Conservation (phyloP, 2,797 vertebrate species). For the Peromyscus attwateri region DNA sequence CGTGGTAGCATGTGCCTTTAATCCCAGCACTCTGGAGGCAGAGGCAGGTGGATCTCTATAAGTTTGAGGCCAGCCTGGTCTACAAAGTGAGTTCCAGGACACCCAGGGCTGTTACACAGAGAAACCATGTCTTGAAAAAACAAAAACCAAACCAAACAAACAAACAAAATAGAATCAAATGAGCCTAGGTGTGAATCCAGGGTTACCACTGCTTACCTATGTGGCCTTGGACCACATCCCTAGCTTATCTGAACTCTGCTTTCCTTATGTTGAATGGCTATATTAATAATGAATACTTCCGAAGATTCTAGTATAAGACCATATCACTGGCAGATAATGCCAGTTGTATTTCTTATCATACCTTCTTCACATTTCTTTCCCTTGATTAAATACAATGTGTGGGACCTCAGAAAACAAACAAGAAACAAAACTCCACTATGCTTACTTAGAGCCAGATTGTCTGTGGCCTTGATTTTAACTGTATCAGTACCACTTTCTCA, state of each 20-base stretch:
- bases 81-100: background rate
- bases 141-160: no score
- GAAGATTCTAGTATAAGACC: background rate
- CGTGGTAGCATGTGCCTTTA: background rate
- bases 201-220: background rate
- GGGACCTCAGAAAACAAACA: background rate
- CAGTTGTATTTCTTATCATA: background rate
- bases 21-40: background rate
- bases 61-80: background rate
- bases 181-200: conserved; percentile 2
- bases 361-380: background rate
- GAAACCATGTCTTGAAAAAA: background rate
- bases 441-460: background rate
- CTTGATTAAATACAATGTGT: background rate
- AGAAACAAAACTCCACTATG: background rate
- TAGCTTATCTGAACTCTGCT: background rate
- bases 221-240: background rate
- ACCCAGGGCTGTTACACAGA: background rate
- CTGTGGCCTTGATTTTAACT: background rate
- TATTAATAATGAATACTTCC: background rate
- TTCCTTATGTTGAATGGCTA: background rate
- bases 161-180: background rate
- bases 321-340: background rate
- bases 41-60: background rate
- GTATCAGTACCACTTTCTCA: background rate